Evolutionary conservation across 1,140 invertebrate genomes (phyloP).

Genomic region (Oryctes rhinoceros): DNA sequence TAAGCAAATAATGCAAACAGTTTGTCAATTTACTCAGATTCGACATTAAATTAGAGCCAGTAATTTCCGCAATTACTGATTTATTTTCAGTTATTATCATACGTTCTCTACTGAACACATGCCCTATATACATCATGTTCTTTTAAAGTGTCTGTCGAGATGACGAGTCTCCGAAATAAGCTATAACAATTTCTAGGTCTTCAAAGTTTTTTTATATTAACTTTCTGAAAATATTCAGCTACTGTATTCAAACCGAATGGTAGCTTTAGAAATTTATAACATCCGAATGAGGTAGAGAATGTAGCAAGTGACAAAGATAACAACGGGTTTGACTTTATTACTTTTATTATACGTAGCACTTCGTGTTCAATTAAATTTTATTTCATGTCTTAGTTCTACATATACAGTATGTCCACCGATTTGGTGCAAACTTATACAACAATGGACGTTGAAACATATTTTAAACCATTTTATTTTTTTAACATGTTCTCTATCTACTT

Average conservation of each 20-base stretch:
- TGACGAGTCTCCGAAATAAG: constrained; percentile 55
- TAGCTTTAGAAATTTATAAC: constrained; percentile 56
- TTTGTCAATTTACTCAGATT: too few relatives aligned
- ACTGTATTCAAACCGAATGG: constrained; percentile 45
- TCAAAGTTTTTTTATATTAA: constrained; percentile 47
- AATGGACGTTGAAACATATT: too few relatives aligned
- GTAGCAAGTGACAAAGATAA: too few relatives aligned
- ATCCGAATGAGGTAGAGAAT: neutral
- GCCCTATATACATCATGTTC: constrained; percentile 53
- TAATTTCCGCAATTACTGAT: constrained; percentile 37
- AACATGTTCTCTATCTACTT: too few relatives aligned
- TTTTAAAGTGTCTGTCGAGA: constrained; percentile 45
- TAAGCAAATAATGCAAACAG: too few relatives aligned
- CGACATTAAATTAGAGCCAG: constrained; percentile 39
- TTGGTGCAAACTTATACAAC: too few relatives aligned
- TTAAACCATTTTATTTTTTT: too few relatives aligned
- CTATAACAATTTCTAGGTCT: constrained; percentile 49
- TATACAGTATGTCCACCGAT: too few relatives aligned
- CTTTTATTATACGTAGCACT: too few relatives aligned
- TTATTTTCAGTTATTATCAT: constrained; percentile 44
- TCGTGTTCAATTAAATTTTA: too few relatives aligned
- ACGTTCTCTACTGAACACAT: constrained; percentile 48
- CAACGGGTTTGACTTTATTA: too few relatives aligned
- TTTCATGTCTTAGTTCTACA: too few relatives aligned
- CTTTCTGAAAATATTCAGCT: constrained; percentile 44